Evolutionary conservation across 1,140 invertebrate genomes (phyloP), one percentile per base, ranked within the genome.

Genomic region (Philopotamus ludificatus): DNA sequence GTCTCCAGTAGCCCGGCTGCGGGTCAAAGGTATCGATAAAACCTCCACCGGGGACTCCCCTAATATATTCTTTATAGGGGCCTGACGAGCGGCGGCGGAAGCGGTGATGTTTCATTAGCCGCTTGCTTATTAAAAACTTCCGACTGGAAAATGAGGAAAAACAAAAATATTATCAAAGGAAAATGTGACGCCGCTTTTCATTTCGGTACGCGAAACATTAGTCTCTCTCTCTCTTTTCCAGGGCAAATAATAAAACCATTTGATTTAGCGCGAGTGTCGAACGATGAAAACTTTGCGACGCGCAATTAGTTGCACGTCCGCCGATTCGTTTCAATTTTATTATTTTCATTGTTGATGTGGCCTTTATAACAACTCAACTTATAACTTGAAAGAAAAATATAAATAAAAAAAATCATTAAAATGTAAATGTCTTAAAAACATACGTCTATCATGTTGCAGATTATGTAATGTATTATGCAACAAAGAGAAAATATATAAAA

Each of bases 41-140:
- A 41, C 49, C 50, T 44, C 61, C 44, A 21, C 61, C 12, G 18
- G 42, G 22, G 57, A 58, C 26, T 20, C 45, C 55, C 28, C 44
- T 65, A 59, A 65, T 60, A 61, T 66, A 66, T 66, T 66, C 65
- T 66, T 66, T 61, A 66, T 61, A 51, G 26, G 15, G 51, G 39
- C n/a, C 45, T 9, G 16, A 44, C 51, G 26, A 16, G 41, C n/a
- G 53, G 63, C 16, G 50, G 51, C 53, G 63, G 51, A 55, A 47
- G 41, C 58, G 63, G 63, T 65, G 39, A 65, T 57, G 65, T 66
- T 66, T 61, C 57, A 66, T 66, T 61, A 66, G 49, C 57, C 18
- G 57, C 55, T 44, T 45, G 65, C 57, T 66, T 66, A 66, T 66
- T 66, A 66, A 66, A 66, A 66, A 66, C 51, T 63, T 63, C 61